Evolutionary conservation across 35 echinoderm and acorn worm species (phyloP).

Genomic region (Amphiura filiformis): DNA sequence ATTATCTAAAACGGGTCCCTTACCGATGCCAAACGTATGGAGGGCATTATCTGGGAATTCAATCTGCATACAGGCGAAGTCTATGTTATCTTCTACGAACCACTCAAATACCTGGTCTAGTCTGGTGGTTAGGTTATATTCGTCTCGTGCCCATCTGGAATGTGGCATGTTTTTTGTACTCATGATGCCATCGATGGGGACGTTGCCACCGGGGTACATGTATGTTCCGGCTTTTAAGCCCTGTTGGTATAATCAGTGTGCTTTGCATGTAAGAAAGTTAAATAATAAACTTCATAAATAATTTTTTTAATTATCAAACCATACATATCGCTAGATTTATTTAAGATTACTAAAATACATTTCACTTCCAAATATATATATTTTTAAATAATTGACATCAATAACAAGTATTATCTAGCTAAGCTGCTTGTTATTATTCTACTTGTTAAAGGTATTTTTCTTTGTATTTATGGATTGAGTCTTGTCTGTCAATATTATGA

Average conservation of each 20-base stretch:
- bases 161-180: conserved; percentile 40
- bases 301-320: too few relatives aligned
- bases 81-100: conserved; percentile 26
- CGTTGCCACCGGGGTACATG: conserved; percentile 82
- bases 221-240: conserved; percentile 60
- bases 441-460: too few relatives aligned
- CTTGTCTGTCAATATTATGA: too few relatives aligned
- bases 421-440: too few relatives aligned
- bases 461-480: too few relatives aligned
- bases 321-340: too few relatives aligned
- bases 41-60: conserved; percentile 23
- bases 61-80: conserved; percentile 50
- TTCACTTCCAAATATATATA: too few relatives aligned
- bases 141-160: background rate
- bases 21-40: conserved; percentile 36
- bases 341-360: too few relatives aligned
- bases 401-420: too few relatives aligned
- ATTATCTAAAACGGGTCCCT: background rate
- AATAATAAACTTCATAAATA: too few relatives aligned
- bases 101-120: conserved; percentile 39
- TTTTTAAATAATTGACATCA: too few relatives aligned
- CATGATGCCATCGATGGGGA: conserved; percentile 64
- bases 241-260: background rate
- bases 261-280: too few relatives aligned
- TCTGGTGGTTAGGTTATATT: background rate